phyloP scores from a whole-genome alignment of 2,797 vertebrate species.

The Esox masquinongy region DNA sequence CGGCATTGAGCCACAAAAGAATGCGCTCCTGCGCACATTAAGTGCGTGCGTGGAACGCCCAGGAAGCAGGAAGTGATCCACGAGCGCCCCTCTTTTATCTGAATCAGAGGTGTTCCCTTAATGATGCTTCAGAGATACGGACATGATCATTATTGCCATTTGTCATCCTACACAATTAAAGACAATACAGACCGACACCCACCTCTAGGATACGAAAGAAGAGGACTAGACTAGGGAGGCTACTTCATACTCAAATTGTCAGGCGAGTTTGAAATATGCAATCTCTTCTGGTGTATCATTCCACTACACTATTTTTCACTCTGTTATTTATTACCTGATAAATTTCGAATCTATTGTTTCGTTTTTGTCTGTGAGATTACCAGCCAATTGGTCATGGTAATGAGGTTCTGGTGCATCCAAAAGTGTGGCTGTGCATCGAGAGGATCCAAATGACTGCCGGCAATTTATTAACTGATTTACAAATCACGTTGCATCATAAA shows the following conservation, averaged over 20 bases:
- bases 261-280: constrained; percentile 10
- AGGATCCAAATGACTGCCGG: no score
- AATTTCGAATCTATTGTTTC: background rate
- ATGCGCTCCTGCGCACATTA: background rate
- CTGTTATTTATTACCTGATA: background rate
- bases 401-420: no score
- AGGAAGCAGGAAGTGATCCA: constrained; percentile 21
- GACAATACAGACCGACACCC: no score
- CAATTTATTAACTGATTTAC: no score
- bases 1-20: background rate
- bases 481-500: no score
- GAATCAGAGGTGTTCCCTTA: background rate
- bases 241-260: background rate
- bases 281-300: background rate
- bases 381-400: no score
- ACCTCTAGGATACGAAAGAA: background rate
- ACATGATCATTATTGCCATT: constrained; percentile 1
- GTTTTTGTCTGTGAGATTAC: background rate
- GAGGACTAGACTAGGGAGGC: constrained; percentile 2
- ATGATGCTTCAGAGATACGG: background rate
- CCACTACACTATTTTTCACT: background rate
- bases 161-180: background rate
- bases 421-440: no score
- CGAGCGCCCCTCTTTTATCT: constrained; percentile 1
- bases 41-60: constrained; percentile 13